A percentile compares a stretch with the other conserved stretches of the same genome.
phyloP scores from a whole-genome alignment of 2,888 invertebrate species.

The Agrotis segetum region DNA sequence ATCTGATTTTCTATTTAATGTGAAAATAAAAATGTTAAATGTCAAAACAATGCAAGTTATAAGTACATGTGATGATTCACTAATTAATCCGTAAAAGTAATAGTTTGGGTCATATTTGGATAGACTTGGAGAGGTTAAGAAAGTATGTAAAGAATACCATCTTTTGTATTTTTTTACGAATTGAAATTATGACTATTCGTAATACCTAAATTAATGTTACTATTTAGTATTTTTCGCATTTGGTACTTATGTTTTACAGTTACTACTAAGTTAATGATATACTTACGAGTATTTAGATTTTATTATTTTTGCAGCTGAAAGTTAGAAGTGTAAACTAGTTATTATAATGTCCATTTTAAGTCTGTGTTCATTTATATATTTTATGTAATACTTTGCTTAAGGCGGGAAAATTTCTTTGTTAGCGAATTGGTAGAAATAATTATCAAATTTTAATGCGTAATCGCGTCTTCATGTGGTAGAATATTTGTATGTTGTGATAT shows the following conservation, averaged over 20 bases:
- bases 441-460: conserved; percentile 23
- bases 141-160: conserved; percentile 66
- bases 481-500: conserved; percentile 77
- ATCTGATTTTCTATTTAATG: conserved; percentile 52
- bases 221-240: conserved; percentile 46
- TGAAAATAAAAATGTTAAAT: conserved; percentile 47
- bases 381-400: conserved; percentile 49
- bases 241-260: conserved; percentile 52
- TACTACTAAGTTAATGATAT: conserved; percentile 36
- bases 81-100: conserved; percentile 45
- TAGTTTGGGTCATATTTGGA: conserved; percentile 44
- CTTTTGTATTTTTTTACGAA: conserved; percentile 82
- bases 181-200: conserved; percentile 66
- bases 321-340: conserved; percentile 28
- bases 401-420: conserved; percentile 34
- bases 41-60: conserved; percentile 19
- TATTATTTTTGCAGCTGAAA: conserved; percentile 54
- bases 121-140: conserved; percentile 54
- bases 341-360: conserved; percentile 59
- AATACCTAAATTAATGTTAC: conserved; percentile 42
- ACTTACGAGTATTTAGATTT: conserved; percentile 19
- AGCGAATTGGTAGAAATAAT: conserved; percentile 37
- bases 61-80: conserved; percentile 39
- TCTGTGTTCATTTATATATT: conserved; percentile 66
- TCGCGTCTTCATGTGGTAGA: conserved; percentile 50